A percentile compares a stretch with the other conserved stretches of the same genome.
phyloP scores from a whole-genome alignment of 2,113 vertebrate species.

The Silurus glanis region DNA sequence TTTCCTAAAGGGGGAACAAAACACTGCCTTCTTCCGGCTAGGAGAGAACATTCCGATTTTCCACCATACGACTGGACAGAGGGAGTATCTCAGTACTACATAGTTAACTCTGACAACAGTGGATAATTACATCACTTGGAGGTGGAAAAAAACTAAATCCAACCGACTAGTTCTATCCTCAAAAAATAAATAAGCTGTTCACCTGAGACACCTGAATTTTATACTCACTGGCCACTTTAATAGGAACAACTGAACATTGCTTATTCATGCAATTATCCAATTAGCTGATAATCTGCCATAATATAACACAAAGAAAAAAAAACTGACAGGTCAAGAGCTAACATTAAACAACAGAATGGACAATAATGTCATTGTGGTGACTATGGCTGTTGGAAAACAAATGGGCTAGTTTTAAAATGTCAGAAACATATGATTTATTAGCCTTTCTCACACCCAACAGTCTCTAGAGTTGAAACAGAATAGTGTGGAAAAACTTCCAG shows the following conservation, averaged over 20 bases:
- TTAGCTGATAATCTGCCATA: not conserved
- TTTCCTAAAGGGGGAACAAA: conserved; percentile 38
- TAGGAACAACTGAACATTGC: not conserved
- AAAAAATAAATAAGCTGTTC: not conserved
- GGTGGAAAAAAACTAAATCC: conserved; percentile 4
- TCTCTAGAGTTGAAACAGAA: not conserved
- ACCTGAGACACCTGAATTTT: not conserved
- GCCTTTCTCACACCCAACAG: not conserved
- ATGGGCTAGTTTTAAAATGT: not conserved
- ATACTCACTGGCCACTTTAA: not conserved
- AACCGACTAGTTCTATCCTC: not conserved
- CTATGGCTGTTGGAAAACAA: not conserved
- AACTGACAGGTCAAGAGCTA: not conserved
- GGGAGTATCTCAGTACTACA: conserved; percentile 54
- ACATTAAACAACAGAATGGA: not conserved
- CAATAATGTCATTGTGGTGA: not conserved
- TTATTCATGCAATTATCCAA: not conserved
- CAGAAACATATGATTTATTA: not conserved
- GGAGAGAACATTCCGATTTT: conserved; percentile 34
- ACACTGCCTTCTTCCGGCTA: conserved; percentile 38
- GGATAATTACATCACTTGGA: conserved; percentile 60
- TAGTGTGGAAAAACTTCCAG: not conserved
- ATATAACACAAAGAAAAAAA: not conserved
- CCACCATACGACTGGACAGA: conserved; percentile 42
- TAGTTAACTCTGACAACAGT: conserved; percentile 39